Base-by-base conservation (phyloP, 2,888 invertebrate genomes). In the Sepioteuthis lessoniana region DNA sequence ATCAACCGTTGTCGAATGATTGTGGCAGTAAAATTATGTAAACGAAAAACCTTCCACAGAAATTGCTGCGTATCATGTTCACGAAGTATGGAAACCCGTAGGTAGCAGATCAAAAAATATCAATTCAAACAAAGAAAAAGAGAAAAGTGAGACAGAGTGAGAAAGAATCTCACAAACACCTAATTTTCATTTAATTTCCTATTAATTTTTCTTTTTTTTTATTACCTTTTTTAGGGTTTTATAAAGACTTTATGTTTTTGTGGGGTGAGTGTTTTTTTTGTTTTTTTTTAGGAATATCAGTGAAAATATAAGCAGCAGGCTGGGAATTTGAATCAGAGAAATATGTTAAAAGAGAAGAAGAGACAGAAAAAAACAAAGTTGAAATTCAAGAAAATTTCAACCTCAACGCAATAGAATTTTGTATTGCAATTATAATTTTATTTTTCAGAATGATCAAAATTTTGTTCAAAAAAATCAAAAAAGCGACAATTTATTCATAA, bases 41-140 rank as follows among this genome's bases (percentile, higher is more conserved):
- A 96, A n/a, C 99, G 99, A 97, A 98, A 98, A 95, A 97, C 97
- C 96, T 98, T 98, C 95, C 98, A 98, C 97, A 98, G 98, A 95
- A 99, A 99, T 98, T 99, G 99, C 97, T 99, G 99, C 97, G 98
- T 98, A 97, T 99, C 99, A 2, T 99, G 99, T 91, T n/a, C 76
- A 76, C 76, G 76, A 76, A 76, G 76, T 35, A 16, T 16, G n/a
- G 19, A n/a, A 16, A n/a, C 25, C n/a, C 35, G 76, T 13, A 76
- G 76, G 76, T 76, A 76, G 76, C 76, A 76, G 76, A 13, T 35
- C 76, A n/a, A 76, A 0, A 25, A 76, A 4, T n/a, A 35, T n/a
- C 76, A n/a, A 76, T 10, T 76, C 76, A 19, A 13, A n/a, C n/a
- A n/a, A n/a, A n/a, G 76, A 76, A 16, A 35, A 13, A 76, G 10